A percentile compares a stretch with the other conserved stretches of the same genome.
These are phyloP conservation scores for cattle (Bos taurus) DNA, from an alignment of 2,113 vertebrate genomes.

Conservation along the genomic window ARS-UCD2.0 NC_037338.1:74461501-74462000, in stretches of 20 bases:
- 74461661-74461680: not conserved
- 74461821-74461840: conserved; percentile 24
- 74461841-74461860: not conserved
- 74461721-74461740: not conserved
- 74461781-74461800: not conserved
- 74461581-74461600: not conserved
- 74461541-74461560: not conserved
- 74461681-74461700: not conserved
- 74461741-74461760: not conserved
- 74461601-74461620: not conserved
- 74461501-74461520: not conserved
- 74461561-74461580: not conserved
- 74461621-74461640: not conserved
- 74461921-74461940: not conserved
- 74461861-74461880: not conserved
- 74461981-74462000: not conserved
- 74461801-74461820: not conserved
- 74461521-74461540: not conserved
- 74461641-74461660: not conserved
- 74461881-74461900: not conserved
- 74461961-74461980: not conserved
- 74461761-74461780: not conserved
- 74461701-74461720: conserved; percentile 3
- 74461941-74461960: not conserved
- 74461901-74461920: not conserved